These are phyloP conservation scores for Hybognathus amarus DNA, from an alignment of 2,797 vertebrate species.

Conservation along the genomic window DNA sequence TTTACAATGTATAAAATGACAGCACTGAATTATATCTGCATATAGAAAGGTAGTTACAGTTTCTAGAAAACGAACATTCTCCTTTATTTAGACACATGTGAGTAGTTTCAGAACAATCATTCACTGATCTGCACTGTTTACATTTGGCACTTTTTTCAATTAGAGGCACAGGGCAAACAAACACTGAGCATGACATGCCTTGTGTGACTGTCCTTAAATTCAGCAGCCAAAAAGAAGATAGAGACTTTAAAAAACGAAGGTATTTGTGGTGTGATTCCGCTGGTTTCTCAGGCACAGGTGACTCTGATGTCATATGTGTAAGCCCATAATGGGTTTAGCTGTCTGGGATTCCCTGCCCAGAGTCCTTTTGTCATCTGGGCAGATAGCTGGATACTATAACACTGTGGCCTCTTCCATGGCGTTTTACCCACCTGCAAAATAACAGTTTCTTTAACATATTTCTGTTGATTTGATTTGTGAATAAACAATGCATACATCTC, in stretches of 20 bases:
- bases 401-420: constrained; percentile 94
- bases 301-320: constrained; percentile 25
- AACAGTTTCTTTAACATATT: constrained; percentile 20
- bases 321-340: constrained; percentile 36
- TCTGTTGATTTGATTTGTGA: not conserved
- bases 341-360: constrained; percentile 13
- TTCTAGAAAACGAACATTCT: not conserved
- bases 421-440: constrained; percentile 90
- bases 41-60: constrained; percentile 33
- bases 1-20: constrained; percentile 33
- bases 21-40: constrained; percentile 23
- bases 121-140: constrained; percentile 47
- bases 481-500: not conserved
- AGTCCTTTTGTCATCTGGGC: constrained; percentile 26
- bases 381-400: constrained; percentile 85
- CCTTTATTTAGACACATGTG: constrained; percentile 11
- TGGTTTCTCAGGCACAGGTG: constrained; percentile 41
- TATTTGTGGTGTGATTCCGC: constrained; percentile 21
- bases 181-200: not conserved
- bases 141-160: constrained; percentile 42
- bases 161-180: constrained; percentile 19
- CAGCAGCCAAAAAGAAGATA: constrained; percentile 27
- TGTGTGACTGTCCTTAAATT: constrained; percentile 7
- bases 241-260: constrained; percentile 13
- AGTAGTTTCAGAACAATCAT: constrained; percentile 23